A percentile compares a stretch with the other conserved stretches of the same genome.
phyloP scores from a whole-genome alignment of 2,113 vertebrate genomes.

The Ceuthmochares aereus region DNA sequence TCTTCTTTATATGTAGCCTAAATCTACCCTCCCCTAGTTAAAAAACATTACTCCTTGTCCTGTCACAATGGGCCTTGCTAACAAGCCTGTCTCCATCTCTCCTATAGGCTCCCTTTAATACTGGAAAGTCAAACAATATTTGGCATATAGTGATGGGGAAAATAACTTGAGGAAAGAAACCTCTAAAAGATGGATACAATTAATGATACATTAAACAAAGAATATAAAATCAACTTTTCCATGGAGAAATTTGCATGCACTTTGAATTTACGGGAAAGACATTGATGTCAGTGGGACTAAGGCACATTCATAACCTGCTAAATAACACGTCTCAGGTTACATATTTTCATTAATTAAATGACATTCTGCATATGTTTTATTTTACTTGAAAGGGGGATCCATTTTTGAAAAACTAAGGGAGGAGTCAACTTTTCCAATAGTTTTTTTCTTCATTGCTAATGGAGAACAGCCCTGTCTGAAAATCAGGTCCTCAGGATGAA shows the following conservation, averaged over 20 bases:
- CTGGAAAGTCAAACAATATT: fast-evolving
- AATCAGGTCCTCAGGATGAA: not conserved
- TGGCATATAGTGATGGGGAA: not conserved
- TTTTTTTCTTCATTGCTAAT: not conserved
- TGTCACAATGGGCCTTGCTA: too few species aligned
- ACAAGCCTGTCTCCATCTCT: too few species aligned
- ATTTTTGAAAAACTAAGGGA: not conserved
- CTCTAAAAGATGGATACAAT: not conserved
- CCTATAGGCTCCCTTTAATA: too few species aligned
- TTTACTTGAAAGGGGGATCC: not conserved
- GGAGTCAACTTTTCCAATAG: not conserved
- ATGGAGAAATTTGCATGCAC: not conserved
- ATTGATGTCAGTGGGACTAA: not conserved
- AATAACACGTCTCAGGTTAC: not conserved
- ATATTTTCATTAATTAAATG: not conserved
- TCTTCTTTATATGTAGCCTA: too few species aligned
- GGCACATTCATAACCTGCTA: not conserved
- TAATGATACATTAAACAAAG: not conserved
- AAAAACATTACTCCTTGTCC: too few species aligned
- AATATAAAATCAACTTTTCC: not conserved
- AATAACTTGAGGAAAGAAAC: not conserved
- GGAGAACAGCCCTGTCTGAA: not conserved
- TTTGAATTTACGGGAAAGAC: not conserved
- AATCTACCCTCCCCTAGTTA: too few species aligned
- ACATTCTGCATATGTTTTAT: not conserved